Base-by-base conservation (phyloP, 2,113 vertebrate species). In the Campylomormyrus numenius region DNA sequence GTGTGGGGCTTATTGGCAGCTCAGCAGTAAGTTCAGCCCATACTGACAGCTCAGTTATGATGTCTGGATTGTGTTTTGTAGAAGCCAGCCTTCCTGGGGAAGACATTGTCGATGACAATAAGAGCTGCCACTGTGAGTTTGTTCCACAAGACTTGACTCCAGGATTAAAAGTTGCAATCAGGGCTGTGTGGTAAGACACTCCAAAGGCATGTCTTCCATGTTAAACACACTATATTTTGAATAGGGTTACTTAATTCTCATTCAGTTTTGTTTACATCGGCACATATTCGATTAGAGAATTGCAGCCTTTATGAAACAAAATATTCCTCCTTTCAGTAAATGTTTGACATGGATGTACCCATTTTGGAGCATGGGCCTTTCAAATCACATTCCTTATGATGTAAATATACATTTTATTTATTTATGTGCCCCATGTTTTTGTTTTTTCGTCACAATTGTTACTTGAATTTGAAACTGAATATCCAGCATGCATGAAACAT, bases 61-160 rank as follows among this genome's bases (percentile, higher is more conserved):
- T 87, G 52, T 90, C 84, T 88, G n/a, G 91, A 87, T 89, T 90
- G 89, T 93, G 93, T 89, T 88, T 90, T 94, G 90, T 92, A 99
- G 98, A 98, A 92, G 97, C 97, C 89, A 97, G 98, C 88, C 97
- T 99, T 9, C 98, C 98, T 0, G 98, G 98, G 88, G 98, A 99
- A 92, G 98, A 99, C 85, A 94, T 97, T 85, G 96, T 94, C 0
- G 98, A 99, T 2, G 98, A 99, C 94, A 99, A 99, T 93, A 99
- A 98, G 94, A 98, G 97, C 94, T 99, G 97, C 92, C 97, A 97
- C 94, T 99, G 98, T 91, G 98, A 99, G 94, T 99, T 99, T 86
- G 97, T 98, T 88, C 96, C 98, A 0, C 98, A 99, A 92, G 98
- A 99, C 86, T 95, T 99, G 93, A 98, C 98, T 0, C 98, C 98